Evolutionary conservation across 2,888 invertebrate genomes (phyloP), one percentile per base, ranked within the genome.

Genomic region (Leptogaster cylindrica): DNA sequence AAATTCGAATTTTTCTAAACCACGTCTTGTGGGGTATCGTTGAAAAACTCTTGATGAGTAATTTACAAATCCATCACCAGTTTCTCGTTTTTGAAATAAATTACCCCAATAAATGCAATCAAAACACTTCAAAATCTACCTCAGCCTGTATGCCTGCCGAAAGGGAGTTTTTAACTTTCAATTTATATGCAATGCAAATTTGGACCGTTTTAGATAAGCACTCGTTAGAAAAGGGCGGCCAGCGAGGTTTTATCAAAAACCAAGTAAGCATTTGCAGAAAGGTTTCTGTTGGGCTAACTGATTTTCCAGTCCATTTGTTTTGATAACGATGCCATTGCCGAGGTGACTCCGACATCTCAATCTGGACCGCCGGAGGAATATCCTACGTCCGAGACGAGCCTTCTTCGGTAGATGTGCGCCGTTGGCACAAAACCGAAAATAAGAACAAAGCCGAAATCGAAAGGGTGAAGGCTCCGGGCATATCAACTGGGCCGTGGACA

Each of bases 331-430:
- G 55, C 18, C 52, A 36, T 36, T 33, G 31, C 23, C 55, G 55
- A 10, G 55, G 55, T 55, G 55, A 39, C 39, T 39, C 23, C n/a
- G n/a, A 55, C 39, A 55, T 55, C 55, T 55, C 23, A 55, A 55
- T 55, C 18, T 41, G 41, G 41, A 41, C 41, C 41, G 16, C 41
- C 41, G 18, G 14, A 41, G 14, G 16, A 18, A 18, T 18, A 41
- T 41, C 41, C 41, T 41, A 41, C 6, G n/a, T 41, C 10, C n/a
- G 41, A 31, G 10, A 8, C 7, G 7, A 31, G 6, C 7, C 31
- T 25, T 27, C 28, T 20, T 48, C 48, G 25, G 23, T n/a, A 31
- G n/a, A 31, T n/a, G 52, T 33, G 31, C 23, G 2, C 14, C 16
- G 20, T 6, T 7, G 6, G 12, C 14, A 52, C 10, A 31, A 23